phyloP scores from a whole-genome alignment of 2,113 vertebrate species.

The Carassius auratus region DNA sequence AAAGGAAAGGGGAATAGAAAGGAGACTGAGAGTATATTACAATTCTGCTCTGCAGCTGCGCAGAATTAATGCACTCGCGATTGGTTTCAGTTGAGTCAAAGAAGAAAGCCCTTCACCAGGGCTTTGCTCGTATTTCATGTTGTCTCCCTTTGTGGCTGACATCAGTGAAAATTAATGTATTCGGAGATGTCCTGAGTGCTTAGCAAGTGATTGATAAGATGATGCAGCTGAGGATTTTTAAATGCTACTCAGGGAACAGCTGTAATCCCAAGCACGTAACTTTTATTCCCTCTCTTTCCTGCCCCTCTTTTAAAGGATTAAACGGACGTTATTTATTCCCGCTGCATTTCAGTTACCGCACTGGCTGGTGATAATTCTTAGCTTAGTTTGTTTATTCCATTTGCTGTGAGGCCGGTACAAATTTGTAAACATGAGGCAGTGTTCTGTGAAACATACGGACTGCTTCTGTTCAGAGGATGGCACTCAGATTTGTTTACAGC shows the following conservation, averaged over 20 bases:
- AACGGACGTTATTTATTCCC: slow-evolving; percentile 40
- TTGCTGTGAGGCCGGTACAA: neutral
- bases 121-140: slow-evolving; percentile 38
- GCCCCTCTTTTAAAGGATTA: slow-evolving; percentile 48
- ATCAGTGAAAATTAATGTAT: slow-evolving; percentile 67
- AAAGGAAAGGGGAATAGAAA: neutral
- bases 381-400: neutral
- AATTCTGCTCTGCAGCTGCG: slow-evolving; percentile 32
- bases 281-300: slow-evolving; percentile 23
- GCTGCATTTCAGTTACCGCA: slow-evolving; percentile 2
- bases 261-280: slow-evolving; percentile 57
- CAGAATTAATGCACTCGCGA: slow-evolving; percentile 50
- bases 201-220: slow-evolving; percentile 63
- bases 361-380: neutral
- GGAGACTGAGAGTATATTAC: slow-evolving; percentile 35
- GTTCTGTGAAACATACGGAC: neutral
- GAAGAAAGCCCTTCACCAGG: slow-evolving; percentile 56
- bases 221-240: slow-evolving; percentile 56
- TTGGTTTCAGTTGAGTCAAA: slow-evolving; percentile 60
- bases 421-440: neutral
- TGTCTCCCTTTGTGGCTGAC: slow-evolving; percentile 60
- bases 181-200: slow-evolving; percentile 60
- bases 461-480: slow-evolving; percentile 2
- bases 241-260: slow-evolving; percentile 54
- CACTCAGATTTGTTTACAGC: slow-evolving; percentile 22